phyloP scores from a whole-genome alignment of 92 coral and sea anemone genomes.

The Chrysogorgia sp. region DNA sequence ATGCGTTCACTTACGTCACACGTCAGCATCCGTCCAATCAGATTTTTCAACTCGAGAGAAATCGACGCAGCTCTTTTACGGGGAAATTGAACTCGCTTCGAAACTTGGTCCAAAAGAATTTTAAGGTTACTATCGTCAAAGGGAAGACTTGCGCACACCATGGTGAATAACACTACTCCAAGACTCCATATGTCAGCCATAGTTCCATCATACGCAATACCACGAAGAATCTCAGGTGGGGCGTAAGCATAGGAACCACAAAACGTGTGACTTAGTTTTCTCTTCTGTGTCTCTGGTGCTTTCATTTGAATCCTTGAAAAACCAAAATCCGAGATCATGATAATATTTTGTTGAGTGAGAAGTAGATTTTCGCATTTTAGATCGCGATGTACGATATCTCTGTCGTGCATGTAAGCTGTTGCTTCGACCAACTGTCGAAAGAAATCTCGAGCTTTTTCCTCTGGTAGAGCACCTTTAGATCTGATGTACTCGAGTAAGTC shows the following conservation, averaged over 20 bases:
- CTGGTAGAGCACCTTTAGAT: constrained; percentile 84
- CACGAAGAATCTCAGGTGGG: constrained; percentile 96
- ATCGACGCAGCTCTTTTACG: constrained; percentile 66
- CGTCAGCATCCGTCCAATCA: constrained; percentile 78
- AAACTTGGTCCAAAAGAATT: constrained; percentile 81
- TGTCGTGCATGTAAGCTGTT: constrained; percentile 78
- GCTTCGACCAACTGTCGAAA: constrained; percentile 91
- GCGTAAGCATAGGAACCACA: constrained; percentile 99
- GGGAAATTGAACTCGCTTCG: constrained; percentile 83
- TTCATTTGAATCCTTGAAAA: constrained; percentile 88
- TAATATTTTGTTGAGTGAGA: constrained; percentile 77
- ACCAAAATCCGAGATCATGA: constrained; percentile 92
- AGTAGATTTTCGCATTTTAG: constrained; percentile 93
- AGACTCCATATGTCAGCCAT: constrained; percentile 97
- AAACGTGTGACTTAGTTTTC: constrained; percentile 87
- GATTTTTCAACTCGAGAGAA: constrained; percentile 81
- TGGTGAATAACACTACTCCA: constrained; percentile 93
- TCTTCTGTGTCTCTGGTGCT: constrained; percentile 76
- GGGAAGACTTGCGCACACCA: constrained; percentile 96
- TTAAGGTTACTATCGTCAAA: constrained; percentile 96
- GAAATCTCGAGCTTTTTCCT: constrained; percentile 82
- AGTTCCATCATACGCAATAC: constrained; percentile 96
- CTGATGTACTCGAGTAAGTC: constrained; percentile 90
- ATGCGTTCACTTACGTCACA: constrained; percentile 81
- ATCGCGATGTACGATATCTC: constrained; percentile 94